Evolutionary conservation across 1,140 invertebrate genomes (phyloP).

Genomic region (Drosophila nannoptera): DNA sequence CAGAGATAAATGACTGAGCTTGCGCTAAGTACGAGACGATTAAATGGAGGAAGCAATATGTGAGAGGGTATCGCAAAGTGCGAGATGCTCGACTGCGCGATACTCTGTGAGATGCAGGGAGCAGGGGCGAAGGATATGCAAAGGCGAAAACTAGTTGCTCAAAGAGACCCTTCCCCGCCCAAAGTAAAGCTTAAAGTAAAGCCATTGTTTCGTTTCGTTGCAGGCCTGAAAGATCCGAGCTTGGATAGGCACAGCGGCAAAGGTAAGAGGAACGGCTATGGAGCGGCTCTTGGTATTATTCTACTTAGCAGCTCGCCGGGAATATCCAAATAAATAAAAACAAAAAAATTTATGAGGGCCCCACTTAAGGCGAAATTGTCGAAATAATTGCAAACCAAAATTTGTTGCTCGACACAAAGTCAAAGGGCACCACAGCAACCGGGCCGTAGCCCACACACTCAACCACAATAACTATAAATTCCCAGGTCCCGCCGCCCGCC

Average conservation of each 20-base stretch:
- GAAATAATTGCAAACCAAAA: constrained; percentile 63
- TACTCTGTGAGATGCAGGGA: not conserved
- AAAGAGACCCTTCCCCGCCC: too few species aligned
- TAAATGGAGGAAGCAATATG: not conserved
- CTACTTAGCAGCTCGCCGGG: not conserved
- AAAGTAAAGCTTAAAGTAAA: too few species aligned
- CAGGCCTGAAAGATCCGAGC: constrained; percentile 75
- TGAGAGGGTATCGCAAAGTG: not conserved
- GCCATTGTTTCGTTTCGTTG: constrained; percentile 27
- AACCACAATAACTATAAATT: constrained; percentile 76
- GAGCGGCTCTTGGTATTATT: not conserved
- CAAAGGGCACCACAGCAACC: constrained; percentile 52
- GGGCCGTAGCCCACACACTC: constrained; percentile 26
- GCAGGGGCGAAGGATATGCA: too few species aligned
- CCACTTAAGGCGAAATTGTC: constrained; percentile 54
- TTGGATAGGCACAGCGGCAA: constrained; percentile 72
- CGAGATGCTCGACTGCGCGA: not conserved
- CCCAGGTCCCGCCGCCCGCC: constrained; percentile 37
- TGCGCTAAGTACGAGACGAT: constrained; percentile 5
- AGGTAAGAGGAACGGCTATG: constrained; percentile 44
- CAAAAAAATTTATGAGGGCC: constrained; percentile 52
- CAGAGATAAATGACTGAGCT: constrained; percentile 46
- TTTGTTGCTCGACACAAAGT: constrained; percentile 39
- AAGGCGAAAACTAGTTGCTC: too few species aligned
- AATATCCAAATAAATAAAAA: constrained; percentile 14